A percentile compares a stretch with the other conserved stretches of the same genome.
These are phyloP conservation scores for Drosophila hamatofila DNA, from an alignment of 2,888 invertebrate species.

Conservation along the genomic window DNA sequence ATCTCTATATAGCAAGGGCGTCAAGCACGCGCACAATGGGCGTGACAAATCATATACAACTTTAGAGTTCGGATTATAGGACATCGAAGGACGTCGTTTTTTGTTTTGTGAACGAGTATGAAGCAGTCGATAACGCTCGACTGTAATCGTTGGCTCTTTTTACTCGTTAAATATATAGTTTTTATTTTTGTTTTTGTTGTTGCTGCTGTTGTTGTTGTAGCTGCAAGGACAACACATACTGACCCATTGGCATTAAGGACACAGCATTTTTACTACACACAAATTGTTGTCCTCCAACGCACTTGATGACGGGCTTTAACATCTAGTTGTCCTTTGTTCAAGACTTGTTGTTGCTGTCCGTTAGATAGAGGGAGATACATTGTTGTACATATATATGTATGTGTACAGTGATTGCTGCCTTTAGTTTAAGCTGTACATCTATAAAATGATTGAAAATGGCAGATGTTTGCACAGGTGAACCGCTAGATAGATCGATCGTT, in stretches of 20 bases:
- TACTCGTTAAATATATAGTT: constrained; percentile 28
- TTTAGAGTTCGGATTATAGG: background rate
- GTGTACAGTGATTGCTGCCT: background rate
- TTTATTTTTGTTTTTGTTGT: background rate
- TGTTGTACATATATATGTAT: background rate
- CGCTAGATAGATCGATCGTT: no score
- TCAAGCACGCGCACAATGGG: no score
- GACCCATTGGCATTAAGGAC: constrained; percentile 50
- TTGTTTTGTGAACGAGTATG: background rate
- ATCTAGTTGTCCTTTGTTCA: constrained; percentile 47
- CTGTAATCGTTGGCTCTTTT: background rate
- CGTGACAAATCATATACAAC: no score
- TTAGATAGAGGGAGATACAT: constrained; percentile 17
- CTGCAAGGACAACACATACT: constrained; percentile 38
- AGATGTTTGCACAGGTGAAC: no score
- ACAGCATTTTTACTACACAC: constrained; percentile 8
- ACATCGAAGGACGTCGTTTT: no score
- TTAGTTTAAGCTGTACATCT: background rate
- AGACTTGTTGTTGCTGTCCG: background rate
- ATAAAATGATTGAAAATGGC: background rate
- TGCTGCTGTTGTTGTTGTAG: background rate
- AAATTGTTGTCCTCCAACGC: constrained; percentile 4
- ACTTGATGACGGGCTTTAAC: constrained; percentile 33
- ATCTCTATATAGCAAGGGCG: background rate
- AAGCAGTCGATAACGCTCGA: background rate